Evolutionary conservation across 2,113 vertebrate genomes (phyloP), one percentile per base, ranked within the genome.

Genomic region (Phocoena sinus): DNA sequence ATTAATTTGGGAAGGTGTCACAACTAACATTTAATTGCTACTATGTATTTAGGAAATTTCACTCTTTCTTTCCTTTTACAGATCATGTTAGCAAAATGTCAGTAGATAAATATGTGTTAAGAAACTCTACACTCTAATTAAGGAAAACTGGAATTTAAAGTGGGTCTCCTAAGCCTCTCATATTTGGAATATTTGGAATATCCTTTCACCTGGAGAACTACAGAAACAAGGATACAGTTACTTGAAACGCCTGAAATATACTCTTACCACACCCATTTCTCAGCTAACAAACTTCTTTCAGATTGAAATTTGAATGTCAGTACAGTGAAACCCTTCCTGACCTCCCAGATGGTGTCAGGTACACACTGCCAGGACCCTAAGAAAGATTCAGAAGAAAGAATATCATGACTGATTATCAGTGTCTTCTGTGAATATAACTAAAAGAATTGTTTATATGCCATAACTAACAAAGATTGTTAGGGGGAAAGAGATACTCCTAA

Each of bases 81-180:
- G 87, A 53, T 82, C 62, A 89, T 71, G n/a, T 83, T 94, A 88
- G 84, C 31, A 91, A 97, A 94, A 77, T 79, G 70, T 94, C 91
- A 95, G 77, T 58, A 82, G 25, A 79, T 23, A 94, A 94, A 87
- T 65, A 28, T 0, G 3, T 63, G 44, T 62, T 95, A 91, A 93
- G 67, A 87, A 79, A 95, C 53, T 50, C 15, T 85, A 84, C 1
- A 63, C 18, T 87, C 74, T 31, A 89, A 70, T 90, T 94, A 89
- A 87, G 31, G 65, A 77, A 96, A 87, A 85, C 21, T 50, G 17
- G 26, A 47, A 82, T 82, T 94, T 92, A 80, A 96, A 88, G 65
- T 18, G 10, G 26, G 15, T 86, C n/a, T 94, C 23, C 62, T 13
- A 89, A 81, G 4, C 36, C 17, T 74, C 26, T 90, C 20, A 31